Evolutionary conservation across 1,140 invertebrate genomes (phyloP), one percentile per base, ranked within the genome.

Genomic region (Nixonia krombeini): DNA sequence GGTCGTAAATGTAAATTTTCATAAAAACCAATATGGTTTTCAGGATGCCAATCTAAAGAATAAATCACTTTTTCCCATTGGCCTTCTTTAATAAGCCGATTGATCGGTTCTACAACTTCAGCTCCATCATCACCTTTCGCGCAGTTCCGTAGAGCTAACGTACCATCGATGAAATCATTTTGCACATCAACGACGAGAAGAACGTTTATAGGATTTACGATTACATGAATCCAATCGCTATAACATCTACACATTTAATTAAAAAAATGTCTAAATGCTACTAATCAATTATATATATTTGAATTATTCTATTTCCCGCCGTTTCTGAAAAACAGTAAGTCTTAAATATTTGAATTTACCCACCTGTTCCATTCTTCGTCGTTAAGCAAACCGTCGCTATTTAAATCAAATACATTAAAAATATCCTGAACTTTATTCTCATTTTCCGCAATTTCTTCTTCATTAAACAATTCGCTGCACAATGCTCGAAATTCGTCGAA

Each of bases 81-180:
- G 1, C 89, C 88, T 0, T 85, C 80, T 5, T 88, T 87, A 38
- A 94, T 69, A 1, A 95, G 70, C 9, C 80, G 70, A 84, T 95
- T 95, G 29, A 94, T 92, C 0, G 91, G 88, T 16, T 89, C 86
- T 2, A 92, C 78, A 1, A 91, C 86, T 64, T 91, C 87, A 15
- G 80, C 82, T 0, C 88, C 89, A 67, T 93, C 87, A 42, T 93
- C 90, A 38, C 88, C 86, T 3, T 89, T 88, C 9, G 88, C 87
- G 74, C 90, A 92, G 44, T 90, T 86, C 42, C 85, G 85, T 13
- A 95, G 86, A 8, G 91, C 87, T 8, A 95, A 78, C 5, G 89
- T 88, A 10, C 94, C 94, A 40, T 87, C 87, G 26, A 95, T 93
- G 71, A 95, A 95, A 80, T 95, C 93, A 78, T 95, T 94, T 80